Conservation (phyloP, 2,113 vertebrate genomes). For the Girardinichthys multiradiatus region DNA sequence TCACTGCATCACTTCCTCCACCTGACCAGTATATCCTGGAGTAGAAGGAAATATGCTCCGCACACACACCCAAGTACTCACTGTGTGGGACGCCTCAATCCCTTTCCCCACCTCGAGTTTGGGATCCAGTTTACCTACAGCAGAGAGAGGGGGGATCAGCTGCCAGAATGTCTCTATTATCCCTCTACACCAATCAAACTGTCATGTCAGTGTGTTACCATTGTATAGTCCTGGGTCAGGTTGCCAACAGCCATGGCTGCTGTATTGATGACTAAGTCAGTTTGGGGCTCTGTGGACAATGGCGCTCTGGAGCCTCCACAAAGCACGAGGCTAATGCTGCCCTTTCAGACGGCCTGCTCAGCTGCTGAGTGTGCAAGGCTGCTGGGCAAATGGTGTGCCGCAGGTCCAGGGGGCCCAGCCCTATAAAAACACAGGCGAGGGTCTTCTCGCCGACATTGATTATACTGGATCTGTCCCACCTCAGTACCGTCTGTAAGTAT, state of each 20-base stretch:
- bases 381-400: slow-evolving; percentile 59
- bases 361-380: slow-evolving; percentile 84
- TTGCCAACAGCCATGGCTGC: slow-evolving; percentile 57
- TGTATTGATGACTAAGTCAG: slow-evolving; percentile 80
- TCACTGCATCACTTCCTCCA: not conserved
- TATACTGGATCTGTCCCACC: slow-evolving; percentile 80
- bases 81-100: slow-evolving; percentile 10
- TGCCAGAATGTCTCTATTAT: slow-evolving; percentile 79
- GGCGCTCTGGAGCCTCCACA: slow-evolving; percentile 70
- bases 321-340: slow-evolving; percentile 74
- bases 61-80: slow-evolving; percentile 1
- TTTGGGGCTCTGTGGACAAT: slow-evolving; percentile 78
- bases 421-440: slow-evolving; percentile 79
- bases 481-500: slow-evolving; percentile 83
- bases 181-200: slow-evolving; percentile 76
- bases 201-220: slow-evolving; percentile 78
- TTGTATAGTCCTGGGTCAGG: slow-evolving; percentile 69
- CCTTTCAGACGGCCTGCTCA: slow-evolving; percentile 73
- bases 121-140: slow-evolving; percentile 44
- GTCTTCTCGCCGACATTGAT: slow-evolving; percentile 71
- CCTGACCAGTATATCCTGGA: slow-evolving; percentile 3
- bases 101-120: slow-evolving; percentile 25
- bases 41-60: slow-evolving; percentile 6
- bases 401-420: slow-evolving; percentile 61
- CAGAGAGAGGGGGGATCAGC: slow-evolving; percentile 66